Conservation (phyloP, 1,140 invertebrate species). For the Tetranychus cinnabarinus region DNA sequence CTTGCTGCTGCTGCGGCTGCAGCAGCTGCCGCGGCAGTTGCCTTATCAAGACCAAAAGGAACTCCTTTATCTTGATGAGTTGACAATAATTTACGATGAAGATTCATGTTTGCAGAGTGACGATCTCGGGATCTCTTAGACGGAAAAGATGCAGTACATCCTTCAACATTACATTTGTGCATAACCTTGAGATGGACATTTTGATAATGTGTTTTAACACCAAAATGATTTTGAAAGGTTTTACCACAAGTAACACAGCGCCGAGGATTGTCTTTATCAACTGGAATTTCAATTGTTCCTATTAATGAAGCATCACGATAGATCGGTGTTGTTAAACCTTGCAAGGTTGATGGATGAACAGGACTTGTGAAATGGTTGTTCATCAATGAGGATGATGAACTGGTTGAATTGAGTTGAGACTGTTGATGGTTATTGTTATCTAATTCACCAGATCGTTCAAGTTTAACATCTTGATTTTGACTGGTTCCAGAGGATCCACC, state of each 20-base stretch:
- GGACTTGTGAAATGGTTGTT: neutral
- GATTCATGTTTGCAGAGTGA: conserved; percentile 71
- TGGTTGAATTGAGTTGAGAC: neutral
- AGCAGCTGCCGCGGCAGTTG: conserved; percentile 5
- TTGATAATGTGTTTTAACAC: conserved; percentile 84
- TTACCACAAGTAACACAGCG: conserved; percentile 76
- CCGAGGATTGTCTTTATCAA: conserved; percentile 56
- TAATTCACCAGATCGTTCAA: neutral
- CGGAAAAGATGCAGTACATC: conserved; percentile 87
- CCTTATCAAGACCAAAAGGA: conserved; percentile 18
- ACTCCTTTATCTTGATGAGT: conserved; percentile 26
- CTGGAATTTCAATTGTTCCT: conserved; percentile 33
- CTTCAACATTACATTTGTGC: conserved; percentile 83
- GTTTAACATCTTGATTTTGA: too few relatives aligned
- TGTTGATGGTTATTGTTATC: neutral
- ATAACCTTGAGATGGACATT: conserved; percentile 85
- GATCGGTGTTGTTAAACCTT: neutral
- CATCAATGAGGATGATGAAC: too few relatives aligned
- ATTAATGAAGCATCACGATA: conserved; percentile 14
- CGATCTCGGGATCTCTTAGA: conserved; percentile 75
- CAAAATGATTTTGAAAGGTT: conserved; percentile 78
- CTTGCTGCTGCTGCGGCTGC: too few relatives aligned
- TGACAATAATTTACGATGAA: conserved; percentile 64
- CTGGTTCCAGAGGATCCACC: too few relatives aligned
- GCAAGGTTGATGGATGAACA: conserved; percentile 2